Evolutionary conservation across 2,888 invertebrate species (phyloP).

Genomic region (Globia sparganii): DNA sequence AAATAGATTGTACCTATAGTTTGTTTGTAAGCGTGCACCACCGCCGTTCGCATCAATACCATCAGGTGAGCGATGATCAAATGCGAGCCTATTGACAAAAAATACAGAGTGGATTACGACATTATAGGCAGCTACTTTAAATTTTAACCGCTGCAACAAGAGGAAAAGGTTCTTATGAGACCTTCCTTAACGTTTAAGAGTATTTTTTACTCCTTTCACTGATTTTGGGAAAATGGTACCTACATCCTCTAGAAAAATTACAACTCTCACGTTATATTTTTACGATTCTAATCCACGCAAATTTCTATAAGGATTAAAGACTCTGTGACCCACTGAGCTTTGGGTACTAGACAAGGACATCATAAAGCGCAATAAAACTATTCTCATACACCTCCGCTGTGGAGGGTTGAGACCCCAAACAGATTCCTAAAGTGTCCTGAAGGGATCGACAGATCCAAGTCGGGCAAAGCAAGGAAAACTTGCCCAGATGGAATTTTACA

Average conservation of each 20-base stretch:
- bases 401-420: not conserved
- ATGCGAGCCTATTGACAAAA: slow-evolving; percentile 2
- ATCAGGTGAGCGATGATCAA: not conserved
- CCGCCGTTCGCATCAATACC: no score
- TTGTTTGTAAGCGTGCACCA: not conserved
- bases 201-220: not conserved
- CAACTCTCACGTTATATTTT: not conserved
- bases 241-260: not conserved
- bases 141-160: not conserved
- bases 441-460: not conserved
- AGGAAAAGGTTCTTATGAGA: not conserved
- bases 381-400: not conserved
- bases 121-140: not conserved
- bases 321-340: not conserved
- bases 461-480: not conserved
- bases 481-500: not conserved
- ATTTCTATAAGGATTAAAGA: not conserved
- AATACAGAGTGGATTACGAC: not conserved
- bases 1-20: slow-evolving; percentile 9
- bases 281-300: not conserved
- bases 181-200: not conserved
- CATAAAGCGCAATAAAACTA: not conserved
- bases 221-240: not conserved
- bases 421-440: not conserved
- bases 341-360: not conserved